Percentiles rank a stretch among this genome's conserved stretches.
Conservation (phyloP, 2,797 vertebrate genomes). For the Eulemur rubriventer region DNA sequence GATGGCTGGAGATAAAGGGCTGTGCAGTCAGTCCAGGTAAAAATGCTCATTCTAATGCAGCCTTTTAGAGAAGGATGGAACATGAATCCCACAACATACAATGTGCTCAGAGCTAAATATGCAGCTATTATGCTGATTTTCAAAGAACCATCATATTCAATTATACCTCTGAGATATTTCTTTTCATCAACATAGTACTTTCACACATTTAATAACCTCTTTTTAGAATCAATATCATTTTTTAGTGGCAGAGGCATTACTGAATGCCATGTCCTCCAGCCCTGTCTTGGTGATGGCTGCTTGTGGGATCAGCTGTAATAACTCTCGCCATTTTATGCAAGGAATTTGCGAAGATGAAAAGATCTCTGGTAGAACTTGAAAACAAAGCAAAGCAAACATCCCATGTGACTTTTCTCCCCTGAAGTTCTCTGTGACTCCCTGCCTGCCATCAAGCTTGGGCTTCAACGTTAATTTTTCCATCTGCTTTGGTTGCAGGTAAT, state of each 20-base stretch:
- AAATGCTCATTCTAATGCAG: not conserved
- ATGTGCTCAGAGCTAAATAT: not conserved
- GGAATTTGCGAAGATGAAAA: not conserved
- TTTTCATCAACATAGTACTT: not conserved
- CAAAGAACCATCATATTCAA: not conserved
- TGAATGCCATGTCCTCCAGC: not conserved
- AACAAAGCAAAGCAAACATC: not conserved
- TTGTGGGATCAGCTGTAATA: not conserved
- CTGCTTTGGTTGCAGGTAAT: conserved; percentile 80
- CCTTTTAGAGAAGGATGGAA: not conserved
- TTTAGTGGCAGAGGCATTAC: not conserved
- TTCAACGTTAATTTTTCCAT: conserved; percentile 70
- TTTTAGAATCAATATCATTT: conserved; percentile 6
- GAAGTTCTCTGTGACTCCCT: conserved; percentile 17
- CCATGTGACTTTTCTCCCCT: not conserved
- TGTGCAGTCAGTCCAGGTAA: not conserved
- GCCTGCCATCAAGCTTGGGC: conserved; percentile 59
- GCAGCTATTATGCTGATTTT: not conserved
- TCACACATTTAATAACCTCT: conserved; percentile 1
- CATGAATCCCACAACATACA: not conserved
- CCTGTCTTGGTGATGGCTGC: not conserved
- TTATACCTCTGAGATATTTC: not conserved
- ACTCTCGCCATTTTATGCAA: not conserved
- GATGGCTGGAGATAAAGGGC: not conserved
- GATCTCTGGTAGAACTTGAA: not conserved